These are phyloP conservation scores for Montipora capricornis DNA, from an alignment of 64 coral and sea anemone genomes.

Conservation along the genomic window DNA sequence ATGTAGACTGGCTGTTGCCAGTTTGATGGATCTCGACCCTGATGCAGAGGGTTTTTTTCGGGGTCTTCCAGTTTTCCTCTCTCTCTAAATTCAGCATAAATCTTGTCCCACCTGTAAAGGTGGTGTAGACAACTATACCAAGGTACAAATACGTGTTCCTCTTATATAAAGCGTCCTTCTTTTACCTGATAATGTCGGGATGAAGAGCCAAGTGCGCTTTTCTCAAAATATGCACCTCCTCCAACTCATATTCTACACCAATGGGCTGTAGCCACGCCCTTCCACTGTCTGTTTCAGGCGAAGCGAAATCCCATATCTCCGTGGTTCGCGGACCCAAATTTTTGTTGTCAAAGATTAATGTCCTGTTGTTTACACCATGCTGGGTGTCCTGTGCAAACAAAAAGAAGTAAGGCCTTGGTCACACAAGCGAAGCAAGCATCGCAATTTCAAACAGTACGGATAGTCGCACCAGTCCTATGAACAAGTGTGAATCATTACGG, in stretches of 20 bases:
- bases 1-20: too few relatives aligned
- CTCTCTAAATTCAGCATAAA: too few relatives aligned
- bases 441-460: too few relatives aligned
- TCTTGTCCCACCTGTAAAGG: too few relatives aligned
- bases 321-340: conserved; percentile 42
- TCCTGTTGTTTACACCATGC: conserved; percentile 90
- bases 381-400: conserved; percentile 80
- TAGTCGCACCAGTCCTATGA: too few relatives aligned
- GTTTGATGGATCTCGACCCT: too few relatives aligned
- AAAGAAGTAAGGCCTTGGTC: not conserved
- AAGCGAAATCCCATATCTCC: conserved; percentile 69
- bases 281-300: conserved; percentile 77
- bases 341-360: conserved; percentile 93
- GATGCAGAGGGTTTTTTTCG: too few relatives aligned
- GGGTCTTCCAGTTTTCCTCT: too few relatives aligned
- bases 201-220: conserved; percentile 76
- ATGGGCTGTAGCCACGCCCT: conserved; percentile 79
- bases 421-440: too few relatives aligned
- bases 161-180: not conserved
- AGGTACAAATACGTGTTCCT: too few relatives aligned
- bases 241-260: conserved; percentile 76
- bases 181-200: conserved; percentile 84
- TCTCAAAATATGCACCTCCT: conserved; percentile 89
- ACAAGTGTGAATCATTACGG: too few relatives aligned
- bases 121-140: too few relatives aligned